Percentiles rank a stretch among this genome's conserved stretches.
Evolutionary conservation across 1,140 invertebrate species (phyloP).

Genomic region (Vanessa atalanta): DNA sequence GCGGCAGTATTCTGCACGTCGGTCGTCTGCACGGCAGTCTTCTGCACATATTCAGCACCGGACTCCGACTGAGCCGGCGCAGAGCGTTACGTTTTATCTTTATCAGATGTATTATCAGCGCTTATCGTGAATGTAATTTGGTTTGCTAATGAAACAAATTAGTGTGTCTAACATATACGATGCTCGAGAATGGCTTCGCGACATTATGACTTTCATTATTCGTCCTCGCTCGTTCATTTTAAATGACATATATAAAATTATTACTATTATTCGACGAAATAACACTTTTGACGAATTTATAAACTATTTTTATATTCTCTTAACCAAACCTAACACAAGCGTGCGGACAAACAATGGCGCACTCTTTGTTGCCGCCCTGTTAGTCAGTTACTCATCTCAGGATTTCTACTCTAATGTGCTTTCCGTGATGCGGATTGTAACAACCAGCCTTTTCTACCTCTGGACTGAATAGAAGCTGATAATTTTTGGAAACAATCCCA

Average conservation of each 20-base stretch:
- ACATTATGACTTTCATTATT: not conserved
- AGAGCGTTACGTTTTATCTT: not conserved
- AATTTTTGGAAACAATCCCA: no score
- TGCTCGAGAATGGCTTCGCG: not conserved
- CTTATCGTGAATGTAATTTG: slow-evolving; percentile 31
- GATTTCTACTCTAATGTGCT: no score
- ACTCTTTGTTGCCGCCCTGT: no score
- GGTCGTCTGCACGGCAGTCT: not conserved
- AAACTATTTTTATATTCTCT: no score
- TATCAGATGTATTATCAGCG: slow-evolving; percentile 31
- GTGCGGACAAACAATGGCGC: no score
- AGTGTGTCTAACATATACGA: not conserved
- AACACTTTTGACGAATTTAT: no score
- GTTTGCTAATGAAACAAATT: slow-evolving; percentile 34
- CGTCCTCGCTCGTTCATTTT: not conserved
- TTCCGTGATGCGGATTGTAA: no score
- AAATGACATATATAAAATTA: not conserved
- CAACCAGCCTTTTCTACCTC: no score
- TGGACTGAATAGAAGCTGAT: no score
- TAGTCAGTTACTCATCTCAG: no score
- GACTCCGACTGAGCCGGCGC: not conserved
- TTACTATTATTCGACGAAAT: not conserved
- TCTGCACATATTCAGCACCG: not conserved
- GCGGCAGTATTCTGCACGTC: not conserved
- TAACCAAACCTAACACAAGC: no score